A percentile compares a stretch with the other conserved stretches of the same genome.
Conservation (phyloP, 53 echinoderm and acorn worm species). For the Actinopyga echinites region DNA sequence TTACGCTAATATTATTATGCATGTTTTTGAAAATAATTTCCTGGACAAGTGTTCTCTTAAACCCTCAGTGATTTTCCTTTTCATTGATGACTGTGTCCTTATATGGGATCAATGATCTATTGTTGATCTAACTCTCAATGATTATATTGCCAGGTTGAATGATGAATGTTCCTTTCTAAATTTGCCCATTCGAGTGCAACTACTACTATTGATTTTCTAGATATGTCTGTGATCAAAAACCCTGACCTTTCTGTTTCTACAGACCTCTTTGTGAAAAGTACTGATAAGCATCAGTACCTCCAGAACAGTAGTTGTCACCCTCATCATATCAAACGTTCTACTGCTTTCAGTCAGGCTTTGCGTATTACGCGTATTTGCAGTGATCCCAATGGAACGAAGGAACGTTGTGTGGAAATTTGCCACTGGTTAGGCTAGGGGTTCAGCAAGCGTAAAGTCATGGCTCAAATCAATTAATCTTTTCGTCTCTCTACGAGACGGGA, state of each 20-base stretch:
- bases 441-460: no score
- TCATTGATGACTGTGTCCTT: neutral
- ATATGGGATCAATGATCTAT: neutral
- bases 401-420: no score
- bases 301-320: neutral
- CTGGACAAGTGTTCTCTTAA: neutral
- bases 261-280: neutral
- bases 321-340: neutral
- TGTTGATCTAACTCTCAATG: neutral
- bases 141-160: neutral
- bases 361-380: neutral
- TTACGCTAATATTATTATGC: neutral
- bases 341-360: neutral
- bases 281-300: neutral
- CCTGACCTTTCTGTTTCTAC: neutral
- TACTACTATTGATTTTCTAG: neutral
- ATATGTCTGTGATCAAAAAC: neutral
- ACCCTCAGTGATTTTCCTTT: neutral
- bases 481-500: no score
- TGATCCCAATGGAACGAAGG: no score
- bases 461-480: no score
- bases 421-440: no score
- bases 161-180: neutral
- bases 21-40: neutral
- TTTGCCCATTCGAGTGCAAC: neutral